Evolutionary conservation across 1,140 invertebrate genomes (phyloP), one percentile per base, ranked within the genome.

Genomic region (Drosophila aff.): DNA sequence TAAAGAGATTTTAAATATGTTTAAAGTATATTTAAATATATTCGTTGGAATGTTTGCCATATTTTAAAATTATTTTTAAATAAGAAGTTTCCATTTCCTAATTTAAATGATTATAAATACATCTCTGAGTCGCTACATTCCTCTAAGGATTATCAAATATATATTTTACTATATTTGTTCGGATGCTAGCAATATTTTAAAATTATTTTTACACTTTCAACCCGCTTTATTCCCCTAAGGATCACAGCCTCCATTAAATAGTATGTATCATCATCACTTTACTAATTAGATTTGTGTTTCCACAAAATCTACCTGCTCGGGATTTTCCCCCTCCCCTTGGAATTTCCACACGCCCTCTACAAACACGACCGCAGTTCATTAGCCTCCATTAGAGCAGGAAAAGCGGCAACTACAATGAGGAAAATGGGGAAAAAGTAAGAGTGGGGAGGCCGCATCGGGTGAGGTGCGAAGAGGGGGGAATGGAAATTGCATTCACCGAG

Each of bases 321-420:
- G 50, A 26, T 26, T 47, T 58, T 11, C 40, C 21, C 43, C 46
- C 53, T 52, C 3, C n/a, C 11, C n/a, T 11, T 1, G 16, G 28
- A 53, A n/a, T 23, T 23, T 49, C 58, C 31, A 41, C 43, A 5
- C 47, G 33, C 50, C 46, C n/a, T 44, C 21, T 16, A 15, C 38
- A 60, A 47, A 46, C 38, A 36, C 28, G 44, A 46, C 38, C 52
- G 41, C 77, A 67, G 74, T 79, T 89, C 85, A 89, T 89, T 89
- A 89, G 81, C 79, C 81, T 71, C 78, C 62, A 89, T 90, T 81
- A 84, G 74, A 67, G 55, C 15, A 41, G 46, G 71, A 72, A 72
- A 77, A 64, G 84, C 84, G 84, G 81, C 78, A 79, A 89, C 77
- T 78, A 87, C 84, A 87, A 78, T 67, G 46, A 44, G 50, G 33